Evolutionary conservation across 2,797 vertebrate genomes (phyloP).

Genomic region (Pristis pectinata): DNA sequence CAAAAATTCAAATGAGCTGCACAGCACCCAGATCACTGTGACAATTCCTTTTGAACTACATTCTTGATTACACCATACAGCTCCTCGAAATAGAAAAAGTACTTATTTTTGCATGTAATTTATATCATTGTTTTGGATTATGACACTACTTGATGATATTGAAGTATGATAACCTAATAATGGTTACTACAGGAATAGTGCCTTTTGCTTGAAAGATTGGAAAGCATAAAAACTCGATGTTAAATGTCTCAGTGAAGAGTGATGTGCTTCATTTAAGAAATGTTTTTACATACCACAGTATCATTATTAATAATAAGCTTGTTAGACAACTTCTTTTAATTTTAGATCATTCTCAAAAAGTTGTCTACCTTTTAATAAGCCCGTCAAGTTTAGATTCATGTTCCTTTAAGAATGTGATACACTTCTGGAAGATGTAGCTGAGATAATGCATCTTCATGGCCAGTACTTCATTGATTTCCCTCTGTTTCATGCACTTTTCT

Average conservation of each 20-base stretch:
- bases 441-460: constrained; percentile 98
- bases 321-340: not conserved
- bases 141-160: not conserved
- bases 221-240: not conserved
- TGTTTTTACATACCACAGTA: not conserved
- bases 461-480: constrained; percentile 95
- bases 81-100: not conserved
- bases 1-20: not conserved
- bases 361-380: constrained; percentile 77
- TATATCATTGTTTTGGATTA: not conserved
- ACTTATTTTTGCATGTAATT: not conserved
- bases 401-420: constrained; percentile 75
- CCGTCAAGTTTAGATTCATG: constrained; percentile 78
- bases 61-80: not conserved
- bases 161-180: not conserved
- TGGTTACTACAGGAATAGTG: not conserved
- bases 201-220: not conserved
- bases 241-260: not conserved
- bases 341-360: not conserved
- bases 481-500: constrained; percentile 94
- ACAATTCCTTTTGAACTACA: not conserved
- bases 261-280: not conserved
- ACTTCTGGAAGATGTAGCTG: constrained; percentile 87
- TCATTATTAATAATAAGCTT: not conserved
- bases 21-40: not conserved